Evolutionary conservation across 2,113 vertebrate species (phyloP), one percentile per base, ranked within the genome.

Genomic region (Megaceryle torquata): DNA sequence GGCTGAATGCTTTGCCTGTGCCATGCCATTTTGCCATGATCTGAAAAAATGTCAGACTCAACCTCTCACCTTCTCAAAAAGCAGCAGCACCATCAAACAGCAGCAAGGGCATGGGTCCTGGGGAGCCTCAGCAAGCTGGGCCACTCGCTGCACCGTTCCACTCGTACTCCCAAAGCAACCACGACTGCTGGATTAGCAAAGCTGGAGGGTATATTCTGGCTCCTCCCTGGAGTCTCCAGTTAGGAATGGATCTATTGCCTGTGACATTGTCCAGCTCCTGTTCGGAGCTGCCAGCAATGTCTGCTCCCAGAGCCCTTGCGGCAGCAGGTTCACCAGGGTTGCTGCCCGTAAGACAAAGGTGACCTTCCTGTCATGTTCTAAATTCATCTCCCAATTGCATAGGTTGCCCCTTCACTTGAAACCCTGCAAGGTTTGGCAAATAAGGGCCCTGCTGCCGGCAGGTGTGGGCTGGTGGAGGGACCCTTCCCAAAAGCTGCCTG

Each of bases 101-200:
- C 39, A 53, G 48, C 19, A 11, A 22, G 1, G 48, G 12, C 10
- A 7, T 15, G 10, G 6, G 53, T 20, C 43, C 3, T 2, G 3
- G 33, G 50, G 48, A 25, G 18, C 29, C 43, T 13, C 9, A 10
- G 39, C 41, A 57, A 21, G 28, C 13, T 0, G 1, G 26, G 31
- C 26, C 22, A 2, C 11, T 4, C 31, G 29, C 5, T 0, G 15
- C 65, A 68, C 15, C 3, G 0, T 2, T 71, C 35, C 46, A 4
- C 24, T 50, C 19, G 2, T 13, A 11, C 13, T 24, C 20, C 53
- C 51, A 19, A 8, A 11, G 56, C 35, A 63, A 37, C n/a, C n/a
- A 3, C 0, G 0, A 15, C 0, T 28, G 60, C 21, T 20, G 57
- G 15, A 20, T 31, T n/a, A 59, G 6, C 0, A 0, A 4, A 13